A percentile compares a stretch with the other conserved stretches of the same genome.
These are phyloP conservation scores for Sphaeramia orbicularis DNA, from an alignment of 2,797 vertebrate genomes.

Conservation along the genomic window DNA sequence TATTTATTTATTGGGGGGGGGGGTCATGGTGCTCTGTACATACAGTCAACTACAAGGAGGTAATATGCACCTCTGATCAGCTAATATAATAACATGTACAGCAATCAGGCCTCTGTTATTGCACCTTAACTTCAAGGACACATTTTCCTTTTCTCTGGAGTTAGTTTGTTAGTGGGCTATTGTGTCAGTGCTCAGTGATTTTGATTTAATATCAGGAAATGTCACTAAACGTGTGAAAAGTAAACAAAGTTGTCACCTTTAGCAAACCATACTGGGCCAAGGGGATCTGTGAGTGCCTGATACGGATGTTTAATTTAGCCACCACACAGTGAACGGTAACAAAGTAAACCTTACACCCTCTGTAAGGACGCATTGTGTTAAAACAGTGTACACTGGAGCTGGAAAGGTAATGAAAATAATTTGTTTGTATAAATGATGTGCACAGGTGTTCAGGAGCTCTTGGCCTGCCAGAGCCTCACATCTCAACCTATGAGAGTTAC, in stretches of 20 bases:
- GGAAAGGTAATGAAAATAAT: constrained; percentile 16
- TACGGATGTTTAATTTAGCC: neutral
- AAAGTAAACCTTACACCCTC: constrained; percentile 55
- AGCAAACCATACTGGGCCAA: constrained; percentile 51
- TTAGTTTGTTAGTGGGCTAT: too few species aligned
- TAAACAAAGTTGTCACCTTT: constrained; percentile 39
- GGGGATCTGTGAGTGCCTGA: constrained; percentile 48
- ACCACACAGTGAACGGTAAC: constrained; percentile 49
- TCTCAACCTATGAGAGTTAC: neutral
- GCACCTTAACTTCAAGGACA: too few species aligned
- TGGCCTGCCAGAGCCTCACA: neutral
- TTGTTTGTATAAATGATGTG: constrained; percentile 41
- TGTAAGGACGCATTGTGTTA: constrained; percentile 30
- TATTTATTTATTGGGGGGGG: too few species aligned
- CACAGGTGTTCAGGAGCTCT: neutral
- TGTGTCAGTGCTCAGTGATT: too few species aligned
- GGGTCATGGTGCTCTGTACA: too few species aligned
- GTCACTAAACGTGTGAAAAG: constrained; percentile 22
- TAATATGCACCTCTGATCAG: too few species aligned
- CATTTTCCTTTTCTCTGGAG: too few species aligned
- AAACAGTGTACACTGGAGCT: constrained; percentile 26
- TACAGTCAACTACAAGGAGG: too few species aligned
- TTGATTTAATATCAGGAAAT: constrained; percentile 34
- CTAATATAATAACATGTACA: too few species aligned
- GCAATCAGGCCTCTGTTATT: too few species aligned